Base-by-base conservation (phyloP, 2,113 vertebrate genomes). In the Trogon melanurus region DNA sequence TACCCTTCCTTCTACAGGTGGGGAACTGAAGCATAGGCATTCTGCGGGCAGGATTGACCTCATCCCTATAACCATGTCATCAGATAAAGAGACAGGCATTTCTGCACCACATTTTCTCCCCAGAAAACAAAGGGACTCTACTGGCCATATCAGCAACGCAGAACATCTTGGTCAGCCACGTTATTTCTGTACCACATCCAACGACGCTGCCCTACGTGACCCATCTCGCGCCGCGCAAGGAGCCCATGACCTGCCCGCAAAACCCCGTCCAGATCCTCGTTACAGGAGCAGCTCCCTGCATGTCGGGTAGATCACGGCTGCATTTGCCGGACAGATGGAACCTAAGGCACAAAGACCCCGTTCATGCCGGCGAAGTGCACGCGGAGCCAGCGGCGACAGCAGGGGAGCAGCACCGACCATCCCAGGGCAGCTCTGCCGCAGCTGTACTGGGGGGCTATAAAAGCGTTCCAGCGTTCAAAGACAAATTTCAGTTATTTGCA, bases 171-270 rank as follows among this genome's bases (percentile, higher is more conserved):
- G 54, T 26, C 51, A 11, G 70, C 29, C 58, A 10, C 15, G 0
- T 0, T 5, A 16, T 15, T 65, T 11, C 84, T 38, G 69, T 5
- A 27, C 9, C 41, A 7, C 0, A 1, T 0, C 0, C 0, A 26
- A 13, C 0, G 2, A 44, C 36, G 56, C 87, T 50, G 69, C 67
- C 36, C 64, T 4, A 0, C 23, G 4, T 2, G 6, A 2, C n/a
- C 51, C 54, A 1, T 14, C 45, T 58, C 53, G 10, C 1, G 21
- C 36, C 72, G 17, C 0, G 1, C 7, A 0, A 44, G 78, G 32
- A 73, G 36, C 73, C 16, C 89, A 12, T 1, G 1, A 13, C 8
- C 1, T 0, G 5, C 54, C 3, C 0, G 14, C 41, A 6, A 20
- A 65, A 21, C 85, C 54, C 6, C 4, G 51, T 5, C 44, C 1